Conservation (phyloP, 2,888 invertebrate species). For the Drosophila mimica region DNA sequence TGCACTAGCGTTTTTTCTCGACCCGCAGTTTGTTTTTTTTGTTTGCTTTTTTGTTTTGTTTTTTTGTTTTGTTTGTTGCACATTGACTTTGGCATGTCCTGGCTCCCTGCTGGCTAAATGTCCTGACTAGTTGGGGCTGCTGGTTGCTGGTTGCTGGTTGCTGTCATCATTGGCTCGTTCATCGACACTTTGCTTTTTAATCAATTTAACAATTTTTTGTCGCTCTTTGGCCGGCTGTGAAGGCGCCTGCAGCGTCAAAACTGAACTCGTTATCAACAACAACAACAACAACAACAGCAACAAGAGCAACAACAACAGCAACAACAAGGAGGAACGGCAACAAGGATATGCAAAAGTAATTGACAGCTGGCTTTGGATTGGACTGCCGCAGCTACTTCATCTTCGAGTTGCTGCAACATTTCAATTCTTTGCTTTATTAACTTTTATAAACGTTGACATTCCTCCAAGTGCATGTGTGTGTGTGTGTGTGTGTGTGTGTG, state of each 20-base stretch:
- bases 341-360: slow-evolving; percentile 73
- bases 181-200: slow-evolving; percentile 82
- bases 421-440: slow-evolving; percentile 62
- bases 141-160: slow-evolving; percentile 38
- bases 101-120: slow-evolving; percentile 25
- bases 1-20: slow-evolving; percentile 27
- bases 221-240: slow-evolving; percentile 18
- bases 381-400: slow-evolving; percentile 22
- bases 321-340: slow-evolving; percentile 11
- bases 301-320: slow-evolving; percentile 26
- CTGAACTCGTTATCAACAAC: slow-evolving; percentile 50
- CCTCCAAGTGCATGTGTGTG: not conserved
- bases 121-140: slow-evolving; percentile 25
- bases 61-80: slow-evolving; percentile 6
- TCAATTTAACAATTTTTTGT: slow-evolving; percentile 80
- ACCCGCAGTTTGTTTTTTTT: slow-evolving; percentile 15
- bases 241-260: slow-evolving; percentile 38
- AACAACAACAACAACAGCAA: slow-evolving; percentile 28
- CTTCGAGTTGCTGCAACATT: slow-evolving; percentile 48
- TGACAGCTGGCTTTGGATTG: slow-evolving; percentile 57
- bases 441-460: slow-evolving; percentile 65
- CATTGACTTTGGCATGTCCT: slow-evolving; percentile 63
- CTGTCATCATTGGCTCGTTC: slow-evolving; percentile 80
- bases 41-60: not conserved
- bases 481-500: slow-evolving; percentile 36